phyloP scores from a whole-genome alignment of 1,140 invertebrate species.

The Ooceraea biroi region DNA sequence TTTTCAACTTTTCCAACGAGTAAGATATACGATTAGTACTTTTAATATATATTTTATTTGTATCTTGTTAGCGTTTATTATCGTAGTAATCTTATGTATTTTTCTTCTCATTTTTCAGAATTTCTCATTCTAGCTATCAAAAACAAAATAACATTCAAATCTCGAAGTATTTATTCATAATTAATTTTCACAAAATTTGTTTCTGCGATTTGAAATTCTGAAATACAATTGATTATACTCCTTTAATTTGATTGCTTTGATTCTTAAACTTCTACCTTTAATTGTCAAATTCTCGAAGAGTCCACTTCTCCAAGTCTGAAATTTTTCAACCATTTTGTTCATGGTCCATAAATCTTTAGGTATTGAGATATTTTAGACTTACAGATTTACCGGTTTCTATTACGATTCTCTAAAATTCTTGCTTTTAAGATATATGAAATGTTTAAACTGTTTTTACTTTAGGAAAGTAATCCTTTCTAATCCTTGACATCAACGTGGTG shows the following conservation, averaged over 20 bases:
- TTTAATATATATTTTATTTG: neutral
- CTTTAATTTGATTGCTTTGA: neutral
- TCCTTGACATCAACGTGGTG: neutral
- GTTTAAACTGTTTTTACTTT: neutral
- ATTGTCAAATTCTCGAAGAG: neutral
- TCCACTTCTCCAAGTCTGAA: neutral
- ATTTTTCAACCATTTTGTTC: conserved; percentile 19
- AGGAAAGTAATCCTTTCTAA: neutral
- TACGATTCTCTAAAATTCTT: conserved; percentile 3
- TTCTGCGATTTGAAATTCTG: neutral
- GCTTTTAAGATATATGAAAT: neutral
- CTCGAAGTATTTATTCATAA: neutral
- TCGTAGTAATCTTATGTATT: neutral
- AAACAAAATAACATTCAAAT: neutral
- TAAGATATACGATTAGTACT: conserved; percentile 33
- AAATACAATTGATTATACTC: neutral
- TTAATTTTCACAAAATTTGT: conserved; percentile 11
- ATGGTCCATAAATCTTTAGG: neutral
- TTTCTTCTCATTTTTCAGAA: conserved; percentile 29
- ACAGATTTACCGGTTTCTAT: neutral
- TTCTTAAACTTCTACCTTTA: conserved; percentile 14
- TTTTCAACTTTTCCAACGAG: neutral
- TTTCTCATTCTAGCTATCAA: conserved; percentile 15
- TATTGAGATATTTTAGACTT: neutral
- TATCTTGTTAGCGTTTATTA: neutral